Percentiles rank a stretch among this genome's conserved stretches.
Conservation (phyloP, 2,888 invertebrate genomes). For the Ryuthela nishihirai region DNA sequence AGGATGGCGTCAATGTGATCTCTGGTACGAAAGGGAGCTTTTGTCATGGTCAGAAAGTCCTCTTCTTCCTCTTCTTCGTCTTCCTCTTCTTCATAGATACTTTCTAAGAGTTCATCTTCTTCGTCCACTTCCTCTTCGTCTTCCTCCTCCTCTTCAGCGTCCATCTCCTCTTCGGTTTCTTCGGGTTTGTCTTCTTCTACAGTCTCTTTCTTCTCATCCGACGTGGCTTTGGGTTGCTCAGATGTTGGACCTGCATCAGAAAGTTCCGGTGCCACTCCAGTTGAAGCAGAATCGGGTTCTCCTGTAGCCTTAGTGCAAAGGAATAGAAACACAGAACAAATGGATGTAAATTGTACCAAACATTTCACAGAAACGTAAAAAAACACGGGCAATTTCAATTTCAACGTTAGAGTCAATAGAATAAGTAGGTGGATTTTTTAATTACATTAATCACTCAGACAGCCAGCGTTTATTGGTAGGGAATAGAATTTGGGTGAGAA, state of each 20-base stretch:
- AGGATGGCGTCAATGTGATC: constrained; percentile 58
- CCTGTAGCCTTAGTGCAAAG: constrained; percentile 16
- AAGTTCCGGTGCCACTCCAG: constrained; percentile 27
- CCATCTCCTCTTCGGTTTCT: constrained; percentile 6
- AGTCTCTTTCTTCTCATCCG: constrained; percentile 4
- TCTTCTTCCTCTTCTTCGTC: constrained; percentile 60
- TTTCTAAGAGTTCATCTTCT: constrained; percentile 29
- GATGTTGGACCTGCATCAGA: constrained; percentile 10
- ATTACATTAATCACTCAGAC: no score
- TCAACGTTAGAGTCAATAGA: no score
- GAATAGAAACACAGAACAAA: constrained; percentile 14
- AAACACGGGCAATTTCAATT: no score
- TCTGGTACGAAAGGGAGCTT: constrained; percentile 67
- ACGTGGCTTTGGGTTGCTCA: constrained; percentile 18
- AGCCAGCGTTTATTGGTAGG: no score
- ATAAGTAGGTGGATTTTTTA: no score
- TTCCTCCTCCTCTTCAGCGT: neutral
- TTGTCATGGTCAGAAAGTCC: constrained; percentile 53
- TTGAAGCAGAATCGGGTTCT: constrained; percentile 16
- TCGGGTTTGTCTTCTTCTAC: constrained; percentile 1
- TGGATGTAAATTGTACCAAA: no score
- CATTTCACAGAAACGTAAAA: no score
- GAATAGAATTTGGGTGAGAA: no score
- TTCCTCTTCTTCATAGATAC: constrained; percentile 22
- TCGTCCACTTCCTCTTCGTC: neutral